Evolutionary conservation across 2,797 vertebrate genomes (phyloP).

Genomic region (Neomorphus geoffroyi): DNA sequence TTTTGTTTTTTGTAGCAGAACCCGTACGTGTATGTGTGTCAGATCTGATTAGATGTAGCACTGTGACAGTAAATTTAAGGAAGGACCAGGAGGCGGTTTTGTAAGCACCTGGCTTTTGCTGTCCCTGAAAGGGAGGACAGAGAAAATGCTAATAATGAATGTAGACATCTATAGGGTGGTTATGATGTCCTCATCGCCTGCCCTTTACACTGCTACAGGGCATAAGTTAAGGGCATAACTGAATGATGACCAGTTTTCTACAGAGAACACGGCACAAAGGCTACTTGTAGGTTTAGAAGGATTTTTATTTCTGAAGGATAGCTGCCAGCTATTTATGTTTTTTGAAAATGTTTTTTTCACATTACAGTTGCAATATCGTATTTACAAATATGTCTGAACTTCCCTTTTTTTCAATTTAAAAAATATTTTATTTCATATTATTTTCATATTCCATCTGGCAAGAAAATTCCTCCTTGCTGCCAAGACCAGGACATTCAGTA

Average conservation of each 20-base stretch:
- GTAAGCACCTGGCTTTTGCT: conserved; percentile 20
- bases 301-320: not conserved
- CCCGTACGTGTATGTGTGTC: not conserved
- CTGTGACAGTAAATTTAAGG: conserved; percentile 24
- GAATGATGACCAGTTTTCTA: not conserved
- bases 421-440: not conserved
- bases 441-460: not conserved
- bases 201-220: not conserved
- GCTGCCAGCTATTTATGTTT: not conserved
- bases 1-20: not conserved
- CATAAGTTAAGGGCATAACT: not conserved
- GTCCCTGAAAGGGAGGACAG: not conserved
- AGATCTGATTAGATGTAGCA: conserved; percentile 39
- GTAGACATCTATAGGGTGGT: not conserved
- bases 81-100: conserved; percentile 31
- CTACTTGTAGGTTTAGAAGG: not conserved
- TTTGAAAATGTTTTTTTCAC: not conserved
- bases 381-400: not conserved
- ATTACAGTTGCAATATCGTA: not conserved
- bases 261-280: not conserved
- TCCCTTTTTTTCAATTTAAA: not conserved
- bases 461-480: not conserved
- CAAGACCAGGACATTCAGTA: not conserved
- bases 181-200: not conserved
- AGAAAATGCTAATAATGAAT: conserved; percentile 10